Evolutionary conservation across 2,113 vertebrate genomes (phyloP).

Genomic region (Nestor notabilis): DNA sequence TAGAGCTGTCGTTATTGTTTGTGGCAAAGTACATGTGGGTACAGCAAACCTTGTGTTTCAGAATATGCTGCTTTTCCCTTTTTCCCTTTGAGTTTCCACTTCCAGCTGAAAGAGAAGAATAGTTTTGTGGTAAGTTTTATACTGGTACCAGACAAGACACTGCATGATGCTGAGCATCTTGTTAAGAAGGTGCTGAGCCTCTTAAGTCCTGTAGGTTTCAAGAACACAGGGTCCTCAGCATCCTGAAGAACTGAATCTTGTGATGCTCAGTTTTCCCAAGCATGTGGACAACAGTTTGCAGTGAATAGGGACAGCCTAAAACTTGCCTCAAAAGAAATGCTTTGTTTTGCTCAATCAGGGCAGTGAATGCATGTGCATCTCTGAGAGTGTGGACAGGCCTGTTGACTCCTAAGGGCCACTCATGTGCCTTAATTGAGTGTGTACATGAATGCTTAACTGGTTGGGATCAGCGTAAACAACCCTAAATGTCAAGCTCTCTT

Average conservation of each 20-base stretch:
- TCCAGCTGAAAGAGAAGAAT: neutral
- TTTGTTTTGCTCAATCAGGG: neutral
- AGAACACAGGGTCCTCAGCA: neutral
- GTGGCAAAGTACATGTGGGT: accelerated
- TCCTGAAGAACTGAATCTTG: neutral
- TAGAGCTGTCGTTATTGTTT: neutral
- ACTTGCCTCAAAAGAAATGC: accelerated
- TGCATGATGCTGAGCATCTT: neutral
- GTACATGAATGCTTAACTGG: neutral
- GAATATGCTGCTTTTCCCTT: neutral
- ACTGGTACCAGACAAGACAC: accelerated
- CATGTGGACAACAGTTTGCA: accelerated
- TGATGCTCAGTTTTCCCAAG: neutral
- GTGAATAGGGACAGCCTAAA: neutral
- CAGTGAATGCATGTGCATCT: neutral
- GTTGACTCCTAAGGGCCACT: slow-evolving; percentile 9
- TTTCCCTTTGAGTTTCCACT: neutral
- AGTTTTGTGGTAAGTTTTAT: accelerated
- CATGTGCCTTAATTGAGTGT: neutral
- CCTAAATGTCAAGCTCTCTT: neutral
- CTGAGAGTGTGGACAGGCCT: neutral
- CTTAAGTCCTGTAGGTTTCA: neutral
- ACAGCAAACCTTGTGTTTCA: accelerated
- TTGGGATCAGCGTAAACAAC: neutral
- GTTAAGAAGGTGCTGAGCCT: neutral